A percentile compares a stretch with the other conserved stretches of the same genome.
Evolutionary conservation across 2,888 invertebrate genomes (phyloP).

Genomic region (Dynastes maya): DNA sequence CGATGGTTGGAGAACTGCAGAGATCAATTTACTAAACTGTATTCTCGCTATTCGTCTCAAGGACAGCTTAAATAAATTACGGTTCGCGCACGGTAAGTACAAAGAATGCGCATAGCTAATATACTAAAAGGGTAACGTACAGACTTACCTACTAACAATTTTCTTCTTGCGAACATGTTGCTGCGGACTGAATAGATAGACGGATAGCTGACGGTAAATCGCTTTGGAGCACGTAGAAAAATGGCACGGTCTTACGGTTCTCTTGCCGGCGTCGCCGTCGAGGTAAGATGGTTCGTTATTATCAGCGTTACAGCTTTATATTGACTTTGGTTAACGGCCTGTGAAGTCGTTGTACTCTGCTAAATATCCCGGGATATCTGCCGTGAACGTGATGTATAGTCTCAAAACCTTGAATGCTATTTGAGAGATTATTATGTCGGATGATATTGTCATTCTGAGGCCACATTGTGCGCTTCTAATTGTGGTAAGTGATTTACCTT

Average conservation of each 20-base stretch:
- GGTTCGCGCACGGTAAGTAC: constrained; percentile 6
- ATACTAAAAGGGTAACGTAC: constrained; percentile 14
- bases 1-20: constrained; percentile 45
- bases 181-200: constrained; percentile 1
- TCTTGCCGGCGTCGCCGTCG: constrained; percentile 50
- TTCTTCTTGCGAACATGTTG: constrained; percentile 1
- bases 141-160: constrained; percentile 19
- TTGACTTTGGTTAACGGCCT: constrained; percentile 56
- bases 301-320: constrained; percentile 53
- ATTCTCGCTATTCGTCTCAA: constrained; percentile 50
- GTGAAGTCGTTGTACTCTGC: constrained; percentile 56
- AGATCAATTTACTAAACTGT: constrained; percentile 58
- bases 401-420: not conserved
- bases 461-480: too few relatives aligned
- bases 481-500: too few relatives aligned
- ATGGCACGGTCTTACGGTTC: constrained; percentile 9
- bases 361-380: constrained; percentile 42
- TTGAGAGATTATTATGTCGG: not conserved
- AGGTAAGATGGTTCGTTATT: constrained; percentile 56
- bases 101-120: constrained; percentile 29
- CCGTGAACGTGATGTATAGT: not conserved
- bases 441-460: too few relatives aligned
- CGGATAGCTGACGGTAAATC: constrained; percentile 22
- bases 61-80: constrained; percentile 52
- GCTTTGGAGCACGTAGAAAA: constrained; percentile 38